Base-by-base conservation (phyloP, 2,113 vertebrate species). In the Steatornis caripensis region DNA sequence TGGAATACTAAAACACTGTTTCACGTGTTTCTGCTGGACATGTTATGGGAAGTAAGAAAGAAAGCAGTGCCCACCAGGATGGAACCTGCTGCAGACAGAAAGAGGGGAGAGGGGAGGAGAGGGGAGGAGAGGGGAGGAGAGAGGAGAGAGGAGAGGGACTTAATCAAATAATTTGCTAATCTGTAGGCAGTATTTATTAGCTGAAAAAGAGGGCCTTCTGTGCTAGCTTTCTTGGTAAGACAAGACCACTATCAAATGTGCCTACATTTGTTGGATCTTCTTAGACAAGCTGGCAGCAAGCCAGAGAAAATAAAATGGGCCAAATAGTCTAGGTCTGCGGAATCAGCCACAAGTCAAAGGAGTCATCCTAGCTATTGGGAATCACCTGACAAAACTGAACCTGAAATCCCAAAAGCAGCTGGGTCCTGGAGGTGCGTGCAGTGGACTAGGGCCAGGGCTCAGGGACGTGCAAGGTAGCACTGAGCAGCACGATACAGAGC, bases 321-420 rank as follows among this genome's bases (percentile, higher is more conserved):
- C 24, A n/a, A 64, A 46, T 9, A 65, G 15, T 10, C 37, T 74
- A 2, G 0, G 15, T n/a, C 32, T 57, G 17, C 41, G 29, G 8
- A 77, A 37, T 34, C 37, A 66, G 15, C 14, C 41, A 20, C 45
- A 86, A 64, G 20, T 18, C 12, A 11, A 72, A 43, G 34, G 16
- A 57, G 41, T 39, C 0, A 1, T 36, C 26, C 36, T 36, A 36
- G 27, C 10, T 6, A 1, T 15, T 39, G 58, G 23, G 4, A 88
- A 51, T 72, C 16, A 48, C 30, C 7, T 9, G 9, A 4, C 45
- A 21, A 77, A 80, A 61, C 5, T 0, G 1, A 69, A 34, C 12
- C 19, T 30, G 68, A 74, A 84, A 46, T 14, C 23, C 6, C 15
- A 8, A 80, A 39, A 70, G 36, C n/a, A 66, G 27, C 13, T 16